Evolutionary conservation across 2,797 vertebrate species (phyloP), one percentile per base, ranked within the genome.

Genomic region (Trichosurus vulpecula): DNA sequence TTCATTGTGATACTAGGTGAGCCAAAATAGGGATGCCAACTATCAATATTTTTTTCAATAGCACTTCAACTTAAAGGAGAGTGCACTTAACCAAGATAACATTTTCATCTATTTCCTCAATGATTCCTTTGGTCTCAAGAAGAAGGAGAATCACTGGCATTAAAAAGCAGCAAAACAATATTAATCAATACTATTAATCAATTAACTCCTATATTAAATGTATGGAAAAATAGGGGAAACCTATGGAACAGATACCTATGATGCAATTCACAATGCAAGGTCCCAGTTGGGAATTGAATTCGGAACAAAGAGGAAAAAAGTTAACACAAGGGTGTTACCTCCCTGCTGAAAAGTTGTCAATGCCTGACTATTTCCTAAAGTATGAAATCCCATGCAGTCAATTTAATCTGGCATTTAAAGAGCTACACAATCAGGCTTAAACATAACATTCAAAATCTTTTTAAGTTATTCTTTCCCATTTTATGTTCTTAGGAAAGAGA

Each of bases 181-280:
- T 94, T 89, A 87, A 91, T 95, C 0, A 54, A 52, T 90, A 57
- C 94, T 94, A 97, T 97, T 95, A 96, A 98, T 97, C 97, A 97
- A 91, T 6, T 61, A 66, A 92, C 35, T 95, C 31, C 56, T 4
- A 22, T 47, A 2, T 61, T 61, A 35, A 35, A 35, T 61, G 31
- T 57, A 52, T 0, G 6, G 57, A 31, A 58, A 89, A 41, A 5
- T 4, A 94, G 29, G 51, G 92, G 91, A 29, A 35, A 94, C 53
- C 74, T 1, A 14, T 3, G 0, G 0, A 31, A 92, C 19, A 89
- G 93, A 52, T 0, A 2, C 92, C 56, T 58, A 4, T 52, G 93
- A 35, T 95, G 94, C 95, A 93, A 91, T 35, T 95, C 92, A 96
- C 87, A 0, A 31, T 57, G 0, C 6, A 11, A 29, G 58, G 54